These are phyloP conservation scores for Macrobrachium nipponense DNA, from an alignment of 1,140 invertebrate genomes.

Conservation along the genomic window DNA sequence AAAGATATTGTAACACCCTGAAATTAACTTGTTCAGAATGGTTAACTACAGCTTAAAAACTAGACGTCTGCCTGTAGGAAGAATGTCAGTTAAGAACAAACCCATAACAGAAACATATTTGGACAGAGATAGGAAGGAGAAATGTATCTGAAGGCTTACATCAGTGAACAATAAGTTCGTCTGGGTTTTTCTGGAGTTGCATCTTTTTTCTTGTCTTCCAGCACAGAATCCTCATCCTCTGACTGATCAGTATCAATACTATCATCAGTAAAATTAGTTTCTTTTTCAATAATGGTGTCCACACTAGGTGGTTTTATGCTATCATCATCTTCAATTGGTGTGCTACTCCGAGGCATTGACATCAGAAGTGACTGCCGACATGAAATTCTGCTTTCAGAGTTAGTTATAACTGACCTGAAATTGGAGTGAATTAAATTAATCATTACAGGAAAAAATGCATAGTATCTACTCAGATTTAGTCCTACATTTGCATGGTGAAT, in stretches of 20 bases:
- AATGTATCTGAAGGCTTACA: background rate
- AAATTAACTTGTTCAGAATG: too few species aligned
- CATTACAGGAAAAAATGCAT: too few species aligned
- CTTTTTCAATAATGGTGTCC: slow-evolving; percentile 7
- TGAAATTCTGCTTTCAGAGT: background rate
- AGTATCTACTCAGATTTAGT: too few species aligned
- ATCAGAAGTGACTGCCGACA: background rate
- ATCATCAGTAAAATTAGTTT: background rate
- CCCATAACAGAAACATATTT: too few species aligned
- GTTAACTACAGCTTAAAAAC: too few species aligned
- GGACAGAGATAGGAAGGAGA: too few species aligned
- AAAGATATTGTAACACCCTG: too few species aligned
- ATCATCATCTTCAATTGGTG: slow-evolving; percentile 17
- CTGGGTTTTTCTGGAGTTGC: background rate
- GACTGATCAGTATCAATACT: slow-evolving; percentile 8
- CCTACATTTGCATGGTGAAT: too few species aligned
- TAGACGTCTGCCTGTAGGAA: too few species aligned
- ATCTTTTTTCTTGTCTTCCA: too few species aligned
- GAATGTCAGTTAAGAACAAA: too few species aligned
- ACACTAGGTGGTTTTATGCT: slow-evolving; percentile 4
- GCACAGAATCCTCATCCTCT: slow-evolving; percentile 5
- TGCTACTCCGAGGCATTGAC: slow-evolving; percentile 35
- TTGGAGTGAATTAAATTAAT: background rate
- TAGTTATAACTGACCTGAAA: background rate
- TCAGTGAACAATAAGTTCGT: slow-evolving; percentile 1